phyloP scores from a whole-genome alignment of 64 coral and sea anemone species.

The Pachyseris speciosa region DNA sequence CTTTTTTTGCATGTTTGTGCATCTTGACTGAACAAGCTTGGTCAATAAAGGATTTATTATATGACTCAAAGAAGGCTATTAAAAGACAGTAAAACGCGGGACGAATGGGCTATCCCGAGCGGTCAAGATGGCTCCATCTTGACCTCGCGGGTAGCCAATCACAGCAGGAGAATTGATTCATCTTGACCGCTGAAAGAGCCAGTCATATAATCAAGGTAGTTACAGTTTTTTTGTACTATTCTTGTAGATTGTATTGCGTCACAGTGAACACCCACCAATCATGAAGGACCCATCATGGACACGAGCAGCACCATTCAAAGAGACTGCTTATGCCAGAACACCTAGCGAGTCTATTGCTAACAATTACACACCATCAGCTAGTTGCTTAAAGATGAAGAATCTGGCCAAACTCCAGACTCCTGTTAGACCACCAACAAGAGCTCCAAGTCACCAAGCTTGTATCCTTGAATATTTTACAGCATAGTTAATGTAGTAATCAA shows the following conservation, averaged over 20 bases:
- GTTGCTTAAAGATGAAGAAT: conserved; percentile 87
- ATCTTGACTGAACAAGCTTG: too few relatives aligned
- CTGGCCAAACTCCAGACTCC: conserved; percentile 55
- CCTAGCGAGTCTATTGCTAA: conserved; percentile 99
- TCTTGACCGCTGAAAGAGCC: too few relatives aligned
- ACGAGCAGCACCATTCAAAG: conserved; percentile 93
- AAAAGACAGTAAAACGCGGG: too few relatives aligned
- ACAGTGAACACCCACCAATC: conserved; percentile 98
- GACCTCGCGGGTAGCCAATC: too few relatives aligned
- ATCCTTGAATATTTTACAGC: conserved; percentile 20
- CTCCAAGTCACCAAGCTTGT: conserved; percentile 65
- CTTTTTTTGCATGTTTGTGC: too few relatives aligned
- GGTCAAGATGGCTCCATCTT: too few relatives aligned
- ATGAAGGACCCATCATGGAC: conserved; percentile 99
- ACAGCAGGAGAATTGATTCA: neutral
- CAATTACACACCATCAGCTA: conserved; percentile 93
- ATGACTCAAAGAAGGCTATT: too few relatives aligned
- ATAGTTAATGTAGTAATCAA: too few relatives aligned
- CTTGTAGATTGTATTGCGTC: conserved; percentile 91
- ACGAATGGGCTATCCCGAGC: too few relatives aligned
- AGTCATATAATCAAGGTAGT: too few relatives aligned
- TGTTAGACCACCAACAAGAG: conserved; percentile 81
- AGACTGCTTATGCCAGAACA: conserved; percentile 91
- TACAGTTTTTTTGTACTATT: neutral
- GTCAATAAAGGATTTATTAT: too few relatives aligned